These are phyloP conservation scores for Nomada fucata DNA, from an alignment of 2,888 invertebrate genomes.

Conservation along the genomic window DNA sequence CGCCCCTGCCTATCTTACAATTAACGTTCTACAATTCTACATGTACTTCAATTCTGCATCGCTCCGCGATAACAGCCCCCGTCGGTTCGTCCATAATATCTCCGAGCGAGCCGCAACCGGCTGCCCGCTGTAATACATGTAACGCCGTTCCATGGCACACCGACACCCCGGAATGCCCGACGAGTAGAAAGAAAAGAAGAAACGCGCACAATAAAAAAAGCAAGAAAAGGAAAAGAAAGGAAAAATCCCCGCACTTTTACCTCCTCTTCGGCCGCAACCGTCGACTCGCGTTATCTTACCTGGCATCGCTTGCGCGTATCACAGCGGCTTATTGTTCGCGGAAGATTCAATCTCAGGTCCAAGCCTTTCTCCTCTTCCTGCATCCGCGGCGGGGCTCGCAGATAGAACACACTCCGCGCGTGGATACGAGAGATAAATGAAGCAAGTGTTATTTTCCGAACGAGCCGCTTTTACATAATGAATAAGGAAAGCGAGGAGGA, in stretches of 20 bases:
- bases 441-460: constrained; percentile 60
- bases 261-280: constrained; percentile 13
- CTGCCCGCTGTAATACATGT: no score
- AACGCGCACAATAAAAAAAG: background rate
- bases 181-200: background rate
- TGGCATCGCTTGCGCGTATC: constrained; percentile 50
- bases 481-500: constrained; percentile 55
- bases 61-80: no score
- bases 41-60: no score
- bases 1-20: no score
- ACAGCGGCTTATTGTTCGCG: constrained; percentile 56
- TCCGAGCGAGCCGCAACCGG: no score
- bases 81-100: no score
- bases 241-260: background rate
- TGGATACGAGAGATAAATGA: constrained; percentile 55
- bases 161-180: background rate
- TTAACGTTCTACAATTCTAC: no score
- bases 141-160: no score
- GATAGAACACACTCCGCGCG: no score
- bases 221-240: background rate
- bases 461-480: constrained; percentile 59
- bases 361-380: constrained; percentile 53
- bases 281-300: constrained; percentile 25
- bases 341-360: constrained; percentile 55
- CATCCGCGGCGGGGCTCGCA: constrained; percentile 19